These are phyloP conservation scores for Chrysolophus pictus DNA, from an alignment of 2,797 vertebrate species.

Conservation along the genomic window DNA sequence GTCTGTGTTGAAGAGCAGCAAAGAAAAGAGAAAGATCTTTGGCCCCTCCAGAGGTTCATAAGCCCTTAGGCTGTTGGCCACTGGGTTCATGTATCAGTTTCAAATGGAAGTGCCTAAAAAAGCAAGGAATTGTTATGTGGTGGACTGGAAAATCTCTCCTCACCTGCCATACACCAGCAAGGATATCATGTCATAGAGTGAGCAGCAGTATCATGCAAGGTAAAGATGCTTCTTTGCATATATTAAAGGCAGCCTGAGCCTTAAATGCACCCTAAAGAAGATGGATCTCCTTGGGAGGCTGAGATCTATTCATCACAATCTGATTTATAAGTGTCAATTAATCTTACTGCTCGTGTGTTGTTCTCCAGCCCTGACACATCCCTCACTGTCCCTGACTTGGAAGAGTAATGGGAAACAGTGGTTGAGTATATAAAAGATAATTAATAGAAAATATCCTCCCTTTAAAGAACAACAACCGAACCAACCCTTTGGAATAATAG, in stretches of 20 bases:
- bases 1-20: not conserved
- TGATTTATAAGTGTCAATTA: conserved; percentile 51
- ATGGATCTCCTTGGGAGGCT: conserved; percentile 46
- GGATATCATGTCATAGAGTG: conserved; percentile 45
- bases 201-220: conserved; percentile 50
- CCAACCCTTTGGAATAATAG: conserved; percentile 24
- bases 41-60: conserved; percentile 26
- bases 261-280: conserved; percentile 44
- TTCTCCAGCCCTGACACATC: conserved; percentile 21
- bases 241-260: conserved; percentile 33
- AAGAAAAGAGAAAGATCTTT: conserved; percentile 54
- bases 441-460: conserved; percentile 67
- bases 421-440: conserved; percentile 74
- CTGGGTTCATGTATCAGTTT: conserved; percentile 4
- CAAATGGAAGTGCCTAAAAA: conserved; percentile 41
- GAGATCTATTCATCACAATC: conserved; percentile 49
- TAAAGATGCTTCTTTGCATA: conserved; percentile 64
- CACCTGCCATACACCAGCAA: conserved; percentile 27
- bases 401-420: conserved; percentile 59
- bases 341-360: conserved; percentile 22
- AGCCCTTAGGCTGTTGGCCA: conserved; percentile 57
- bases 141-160: conserved; percentile 48
- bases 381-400: conserved; percentile 59
- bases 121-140: not conserved
- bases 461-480: conserved; percentile 53